These are phyloP conservation scores for Forbesichthys agassizii DNA, from an alignment of 2,113 vertebrate genomes.

Conservation along the genomic window DNA sequence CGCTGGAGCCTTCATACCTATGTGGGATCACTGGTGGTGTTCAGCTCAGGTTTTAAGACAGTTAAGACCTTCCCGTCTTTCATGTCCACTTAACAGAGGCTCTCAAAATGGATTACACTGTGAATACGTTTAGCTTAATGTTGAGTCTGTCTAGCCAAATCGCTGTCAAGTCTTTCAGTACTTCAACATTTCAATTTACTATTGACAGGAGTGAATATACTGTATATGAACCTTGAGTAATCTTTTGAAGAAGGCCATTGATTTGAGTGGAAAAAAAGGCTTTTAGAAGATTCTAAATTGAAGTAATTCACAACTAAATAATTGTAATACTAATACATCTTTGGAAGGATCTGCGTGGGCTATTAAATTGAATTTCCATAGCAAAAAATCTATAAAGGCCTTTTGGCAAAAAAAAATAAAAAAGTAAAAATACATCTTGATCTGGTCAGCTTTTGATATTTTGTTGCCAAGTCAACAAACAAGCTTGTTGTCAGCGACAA, in stretches of 20 bases:
- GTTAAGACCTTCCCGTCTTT: too few relatives aligned
- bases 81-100: too few relatives aligned
- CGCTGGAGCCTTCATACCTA: too few relatives aligned
- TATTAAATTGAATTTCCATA: neutral
- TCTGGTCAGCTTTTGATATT: slow-evolving; percentile 44
- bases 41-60: too few relatives aligned
- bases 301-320: neutral
- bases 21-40: too few relatives aligned
- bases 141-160: too few relatives aligned
- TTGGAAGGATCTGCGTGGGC: neutral
- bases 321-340: neutral
- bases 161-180: slow-evolving; percentile 39
- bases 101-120: too few relatives aligned
- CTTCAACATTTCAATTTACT: slow-evolving; percentile 15
- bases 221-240: neutral
- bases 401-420: too few relatives aligned
- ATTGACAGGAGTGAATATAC: neutral
- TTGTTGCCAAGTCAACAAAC: slow-evolving; percentile 34
- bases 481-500: slow-evolving; percentile 31
- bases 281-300: too few relatives aligned
- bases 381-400: too few relatives aligned
- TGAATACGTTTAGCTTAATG: too few relatives aligned
- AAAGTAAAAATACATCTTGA: slow-evolving; percentile 36
- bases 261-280: too few relatives aligned
- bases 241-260: neutral